These are phyloP conservation scores for Hedychridium roseum DNA, from an alignment of 2,888 invertebrate genomes.

Conservation along the genomic window DNA sequence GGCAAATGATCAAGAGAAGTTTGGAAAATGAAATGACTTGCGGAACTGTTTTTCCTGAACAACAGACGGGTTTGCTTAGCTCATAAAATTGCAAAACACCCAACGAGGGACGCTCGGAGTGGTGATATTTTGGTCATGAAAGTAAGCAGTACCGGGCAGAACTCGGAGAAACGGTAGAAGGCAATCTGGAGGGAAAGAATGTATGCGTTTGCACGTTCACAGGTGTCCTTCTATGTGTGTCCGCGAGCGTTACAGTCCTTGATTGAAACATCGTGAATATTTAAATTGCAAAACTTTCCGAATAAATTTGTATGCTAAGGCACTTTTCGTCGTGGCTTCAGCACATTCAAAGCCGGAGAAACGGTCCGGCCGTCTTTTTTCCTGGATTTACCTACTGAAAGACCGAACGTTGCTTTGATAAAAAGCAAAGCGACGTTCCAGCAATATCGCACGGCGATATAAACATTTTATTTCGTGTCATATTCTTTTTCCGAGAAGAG, in stretches of 20 bases:
- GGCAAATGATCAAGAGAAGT: too few relatives aligned
- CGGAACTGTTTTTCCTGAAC: too few relatives aligned
- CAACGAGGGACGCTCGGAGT: conserved; percentile 21
- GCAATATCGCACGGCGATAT: too few relatives aligned
- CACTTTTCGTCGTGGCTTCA: conserved; percentile 26
- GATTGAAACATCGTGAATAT: conserved; percentile 55
- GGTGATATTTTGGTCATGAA: conserved; percentile 25
- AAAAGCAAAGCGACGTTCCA: conserved; percentile 20
- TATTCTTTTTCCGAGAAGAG: too few relatives aligned
- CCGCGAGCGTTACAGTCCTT: conserved; percentile 35
- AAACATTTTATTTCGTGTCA: too few relatives aligned
- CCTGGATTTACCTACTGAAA: conserved; percentile 48
- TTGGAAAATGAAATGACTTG: too few relatives aligned
- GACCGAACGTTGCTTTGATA: conserved; percentile 25
- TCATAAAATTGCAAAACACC: too few relatives aligned
- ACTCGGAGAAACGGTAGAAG: neutral
- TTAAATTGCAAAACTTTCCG: conserved; percentile 54
- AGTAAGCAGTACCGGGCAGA: too few relatives aligned
- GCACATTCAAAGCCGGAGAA: conserved; percentile 14
- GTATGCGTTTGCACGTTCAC: conserved; percentile 14
- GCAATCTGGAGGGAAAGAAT: conserved; percentile 5
- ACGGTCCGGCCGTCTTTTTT: conserved; percentile 17
- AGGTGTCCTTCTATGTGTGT: conserved; percentile 25
- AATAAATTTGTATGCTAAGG: conserved; percentile 52
- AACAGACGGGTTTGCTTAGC: too few relatives aligned